These are phyloP conservation scores for Limosa lapponica DNA, from an alignment of 2,797 vertebrate genomes.

Conservation along the genomic window DNA sequence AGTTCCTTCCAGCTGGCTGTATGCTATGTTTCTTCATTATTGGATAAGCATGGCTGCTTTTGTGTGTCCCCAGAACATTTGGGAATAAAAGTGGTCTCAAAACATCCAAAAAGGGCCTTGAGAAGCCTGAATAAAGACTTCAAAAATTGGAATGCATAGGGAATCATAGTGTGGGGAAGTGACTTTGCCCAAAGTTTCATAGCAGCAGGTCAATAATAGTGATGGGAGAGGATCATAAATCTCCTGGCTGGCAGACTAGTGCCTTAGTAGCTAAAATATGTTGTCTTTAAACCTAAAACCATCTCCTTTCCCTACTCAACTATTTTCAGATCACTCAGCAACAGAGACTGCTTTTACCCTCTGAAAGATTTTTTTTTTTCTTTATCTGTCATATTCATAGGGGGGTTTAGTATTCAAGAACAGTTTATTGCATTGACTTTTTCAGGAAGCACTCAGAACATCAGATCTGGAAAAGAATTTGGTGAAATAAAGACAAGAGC, in stretches of 20 bases:
- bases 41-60: neutral
- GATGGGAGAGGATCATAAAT: neutral
- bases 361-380: neutral
- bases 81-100: neutral
- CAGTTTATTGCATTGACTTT: neutral
- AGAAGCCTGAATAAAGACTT: neutral
- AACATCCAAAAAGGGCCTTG: neutral
- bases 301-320: neutral
- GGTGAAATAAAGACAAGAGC: slow-evolving; percentile 36
- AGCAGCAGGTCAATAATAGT: slow-evolving; percentile 11
- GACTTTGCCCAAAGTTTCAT: neutral
- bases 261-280: neutral
- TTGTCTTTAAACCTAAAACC: neutral
- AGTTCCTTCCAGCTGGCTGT: neutral
- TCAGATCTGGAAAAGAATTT: slow-evolving; percentile 47
- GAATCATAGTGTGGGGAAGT: neutral
- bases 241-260: neutral
- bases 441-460: neutral
- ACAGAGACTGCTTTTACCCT: neutral
- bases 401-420: neutral
- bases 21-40: neutral
- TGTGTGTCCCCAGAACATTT: neutral
- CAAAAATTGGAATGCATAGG: neutral
- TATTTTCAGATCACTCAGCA: neutral
- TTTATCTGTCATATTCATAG: neutral